A percentile compares a stretch with the other conserved stretches of the same genome.
phyloP scores from a whole-genome alignment of 1,140 invertebrate genomes.

The Euschistus heros region DNA sequence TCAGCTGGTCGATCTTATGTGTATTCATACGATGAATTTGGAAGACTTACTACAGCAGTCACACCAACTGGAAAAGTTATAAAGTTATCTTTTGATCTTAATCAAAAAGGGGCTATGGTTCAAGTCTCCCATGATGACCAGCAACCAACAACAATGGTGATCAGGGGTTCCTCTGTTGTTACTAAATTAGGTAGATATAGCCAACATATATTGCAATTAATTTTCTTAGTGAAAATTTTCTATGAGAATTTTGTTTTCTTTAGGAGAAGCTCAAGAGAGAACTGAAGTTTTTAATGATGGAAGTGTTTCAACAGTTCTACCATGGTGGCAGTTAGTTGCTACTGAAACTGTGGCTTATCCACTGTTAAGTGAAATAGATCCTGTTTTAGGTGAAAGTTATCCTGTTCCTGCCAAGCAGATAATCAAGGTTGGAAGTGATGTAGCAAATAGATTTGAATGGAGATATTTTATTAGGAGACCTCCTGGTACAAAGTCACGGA shows the following conservation, averaged over 20 bases:
- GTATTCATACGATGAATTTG: constrained; percentile 92
- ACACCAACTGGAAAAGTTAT: constrained; percentile 86
- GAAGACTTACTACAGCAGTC: constrained; percentile 75
- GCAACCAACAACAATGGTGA: constrained; percentile 70
- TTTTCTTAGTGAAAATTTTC: background rate
- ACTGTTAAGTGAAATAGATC: constrained; percentile 69
- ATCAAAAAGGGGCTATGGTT: constrained; percentile 76
- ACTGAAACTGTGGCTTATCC: constrained; percentile 79
- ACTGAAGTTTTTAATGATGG: constrained; percentile 72
- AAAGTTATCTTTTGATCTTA: constrained; percentile 73
- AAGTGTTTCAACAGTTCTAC: constrained; percentile 61
- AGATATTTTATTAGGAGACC: constrained; percentile 66
- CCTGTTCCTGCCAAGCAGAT: constrained; percentile 81
- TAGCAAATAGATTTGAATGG: constrained; percentile 92
- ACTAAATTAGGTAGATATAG: constrained; percentile 48
- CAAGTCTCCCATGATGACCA: constrained; percentile 71
- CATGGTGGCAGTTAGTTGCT: constrained; percentile 72
- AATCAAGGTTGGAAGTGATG: constrained; percentile 75
- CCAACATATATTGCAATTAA: background rate
- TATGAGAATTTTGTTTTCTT: background rate
- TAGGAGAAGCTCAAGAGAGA: constrained; percentile 62
- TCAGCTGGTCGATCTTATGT: constrained; percentile 84
- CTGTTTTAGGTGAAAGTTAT: constrained; percentile 74
- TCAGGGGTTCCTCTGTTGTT: constrained; percentile 74
- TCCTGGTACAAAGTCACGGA: constrained; percentile 28